Conservation (phyloP, 30 jellyfish, hydroid and myxozoan species). For the Aurelia aurita complex sp. Pacific region DNA sequence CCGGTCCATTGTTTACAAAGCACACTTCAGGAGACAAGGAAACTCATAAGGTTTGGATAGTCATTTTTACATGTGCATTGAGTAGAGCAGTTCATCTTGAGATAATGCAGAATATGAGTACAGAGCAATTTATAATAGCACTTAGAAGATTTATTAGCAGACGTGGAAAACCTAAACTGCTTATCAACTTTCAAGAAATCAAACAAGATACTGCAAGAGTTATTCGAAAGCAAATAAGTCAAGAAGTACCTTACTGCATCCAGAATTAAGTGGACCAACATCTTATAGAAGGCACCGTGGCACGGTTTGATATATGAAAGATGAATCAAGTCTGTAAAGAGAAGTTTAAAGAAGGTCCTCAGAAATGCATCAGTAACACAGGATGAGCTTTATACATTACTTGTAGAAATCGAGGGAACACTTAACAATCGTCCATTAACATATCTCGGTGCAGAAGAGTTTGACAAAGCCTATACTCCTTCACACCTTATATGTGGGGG, state of each 20-base stretch:
- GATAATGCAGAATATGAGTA: constrained; percentile 14
- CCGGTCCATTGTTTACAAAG: constrained; percentile 47
- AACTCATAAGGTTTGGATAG: constrained; percentile 36
- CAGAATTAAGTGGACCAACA: constrained; percentile 9
- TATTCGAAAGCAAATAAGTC: constrained; percentile 3
- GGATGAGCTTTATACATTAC: constrained; percentile 14
- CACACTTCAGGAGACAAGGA: constrained; percentile 20
- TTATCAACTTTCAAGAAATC: constrained; percentile 28
- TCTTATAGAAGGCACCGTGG: constrained; percentile 29
- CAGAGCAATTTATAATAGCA: constrained; percentile 17
- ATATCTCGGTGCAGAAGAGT: constrained; percentile 25
- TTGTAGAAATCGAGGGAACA: constrained; percentile 22
- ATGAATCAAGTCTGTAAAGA: constrained; percentile 29
- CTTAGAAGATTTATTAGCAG: constrained; percentile 19
- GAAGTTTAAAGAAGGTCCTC: constrained; percentile 8
- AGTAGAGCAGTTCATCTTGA: constrained; percentile 53
- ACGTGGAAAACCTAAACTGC: constrained; percentile 34
- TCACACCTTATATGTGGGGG: constrained; percentile 29
- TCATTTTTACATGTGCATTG: constrained; percentile 13
- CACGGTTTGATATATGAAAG: constrained; percentile 16
- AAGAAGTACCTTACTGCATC: constrained; percentile 7
- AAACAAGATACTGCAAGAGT: not conserved
- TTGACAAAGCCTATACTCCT: constrained; percentile 26
- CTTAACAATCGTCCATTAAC: constrained; percentile 15
- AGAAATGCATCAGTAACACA: constrained; percentile 19